These are phyloP conservation scores for Brachyopa scutellaris DNA, from an alignment of 2,888 invertebrate species.

Conservation along the genomic window DNA sequence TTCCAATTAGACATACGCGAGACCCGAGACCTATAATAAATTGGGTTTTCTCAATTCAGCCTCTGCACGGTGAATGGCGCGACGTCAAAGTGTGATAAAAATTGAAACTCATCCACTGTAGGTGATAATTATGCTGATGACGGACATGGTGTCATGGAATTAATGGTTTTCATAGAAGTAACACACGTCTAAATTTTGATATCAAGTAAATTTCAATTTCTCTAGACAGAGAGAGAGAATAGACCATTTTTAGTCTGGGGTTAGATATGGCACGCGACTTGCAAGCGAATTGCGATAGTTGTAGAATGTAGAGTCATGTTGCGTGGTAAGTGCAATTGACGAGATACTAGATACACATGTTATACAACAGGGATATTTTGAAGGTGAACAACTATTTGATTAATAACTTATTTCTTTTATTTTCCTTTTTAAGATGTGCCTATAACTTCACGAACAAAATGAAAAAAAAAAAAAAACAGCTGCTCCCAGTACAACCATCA, in stretches of 20 bases:
- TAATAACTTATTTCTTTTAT: no score
- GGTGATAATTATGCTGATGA: constrained; percentile 70
- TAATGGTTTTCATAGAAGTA: constrained; percentile 46
- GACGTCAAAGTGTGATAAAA: constrained; percentile 64
- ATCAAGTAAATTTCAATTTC: constrained; percentile 18
- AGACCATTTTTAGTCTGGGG: constrained; percentile 7
- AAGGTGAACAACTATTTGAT: no score
- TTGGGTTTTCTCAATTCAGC: constrained; percentile 53
- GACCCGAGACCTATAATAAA: constrained; percentile 51
- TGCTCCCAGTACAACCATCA: constrained; percentile 33
- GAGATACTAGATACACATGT: no score
- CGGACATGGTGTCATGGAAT: constrained; percentile 59
- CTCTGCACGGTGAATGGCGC: constrained; percentile 13
- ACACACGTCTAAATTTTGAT: constrained; percentile 15
- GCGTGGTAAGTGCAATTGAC: constrained; percentile 10
- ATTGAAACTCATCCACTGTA: constrained; percentile 56
- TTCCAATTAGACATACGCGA: constrained; percentile 67
- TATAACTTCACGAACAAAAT: no score
- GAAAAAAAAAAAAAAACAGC: no score
- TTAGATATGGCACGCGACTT: constrained; percentile 46
- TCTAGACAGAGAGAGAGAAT: no score
- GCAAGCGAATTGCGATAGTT: constrained; percentile 29
- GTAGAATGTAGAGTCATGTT: constrained; percentile 37
- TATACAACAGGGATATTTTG: no score
- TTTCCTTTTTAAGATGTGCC: no score